These are phyloP conservation scores for Hoplodrina blanda DNA, from an alignment of 2,888 invertebrate genomes.

Conservation along the genomic window DNA sequence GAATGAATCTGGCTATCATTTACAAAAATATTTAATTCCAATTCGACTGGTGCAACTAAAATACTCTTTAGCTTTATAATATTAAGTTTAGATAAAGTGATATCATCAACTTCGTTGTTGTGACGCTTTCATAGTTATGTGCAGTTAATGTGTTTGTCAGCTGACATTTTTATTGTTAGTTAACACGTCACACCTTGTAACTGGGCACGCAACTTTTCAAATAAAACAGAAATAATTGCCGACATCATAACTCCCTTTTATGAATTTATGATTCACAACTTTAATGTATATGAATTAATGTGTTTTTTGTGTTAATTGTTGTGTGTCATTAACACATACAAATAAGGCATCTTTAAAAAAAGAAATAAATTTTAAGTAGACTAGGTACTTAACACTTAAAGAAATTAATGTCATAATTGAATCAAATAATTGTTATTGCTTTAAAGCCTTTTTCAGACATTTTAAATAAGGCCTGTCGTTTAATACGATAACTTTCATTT, in stretches of 20 bases:
- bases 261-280: conserved; percentile 29
- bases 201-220: conserved; percentile 38
- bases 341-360: background rate
- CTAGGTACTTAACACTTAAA: background rate
- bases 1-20: too few relatives aligned
- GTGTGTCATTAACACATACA: conserved; percentile 18
- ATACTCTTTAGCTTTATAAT: too few relatives aligned
- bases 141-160: conserved; percentile 8
- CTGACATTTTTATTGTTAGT: conserved; percentile 22
- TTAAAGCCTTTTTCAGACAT: conserved; percentile 17
- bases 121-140: conserved; percentile 6
- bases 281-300: conserved; percentile 4
- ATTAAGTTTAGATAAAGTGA: background rate
- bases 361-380: background rate
- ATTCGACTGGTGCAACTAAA: too few relatives aligned
- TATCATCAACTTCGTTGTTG: background rate
- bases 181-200: conserved; percentile 31
- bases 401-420: conserved; percentile 33
- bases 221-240: conserved; percentile 23
- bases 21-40: too few relatives aligned
- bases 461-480: background rate
- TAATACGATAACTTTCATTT: too few relatives aligned
- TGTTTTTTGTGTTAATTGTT: too few relatives aligned
- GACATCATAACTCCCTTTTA: conserved; percentile 3
- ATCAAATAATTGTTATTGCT: conserved; percentile 21